Base-by-base conservation (phyloP, 2,113 vertebrate species). In the Heloderma charlesbogerti region DNA sequence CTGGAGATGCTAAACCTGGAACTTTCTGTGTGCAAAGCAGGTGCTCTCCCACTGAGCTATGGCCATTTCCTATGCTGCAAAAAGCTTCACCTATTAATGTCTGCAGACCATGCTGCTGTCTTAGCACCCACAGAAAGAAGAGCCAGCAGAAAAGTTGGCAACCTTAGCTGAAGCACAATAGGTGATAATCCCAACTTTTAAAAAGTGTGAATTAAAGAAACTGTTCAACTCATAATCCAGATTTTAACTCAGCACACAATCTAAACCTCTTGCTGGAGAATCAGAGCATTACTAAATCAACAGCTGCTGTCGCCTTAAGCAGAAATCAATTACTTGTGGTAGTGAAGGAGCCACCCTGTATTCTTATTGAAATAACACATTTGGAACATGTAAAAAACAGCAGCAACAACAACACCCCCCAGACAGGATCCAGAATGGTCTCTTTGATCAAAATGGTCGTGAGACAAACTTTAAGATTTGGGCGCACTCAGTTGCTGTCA, bases 281-380 rank as follows among this genome's bases (percentile, higher is more conserved):
- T 79, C 75, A 88, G 60, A 88, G 75, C 60, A 79, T 67, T 66
- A 80, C 43, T 34, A 34, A 80, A 79, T 22, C 67, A 69, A 1
- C 29, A 27, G 12, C 87, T 88, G 60, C 60, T 45, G 43, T 45
- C 31, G 25, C 43, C 6, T 63, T 88, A 88, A 88, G 78, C 25
- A 48, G 60, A 88, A 80, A 88, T 84, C 29, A 88, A 48, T n/a
- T 31, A 22, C 57, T 48, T 69, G 63, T 88, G 43, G 15, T 2
- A 31, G 75, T 25, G 63, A 67, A n/a, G 75, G 45, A 34, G 37
- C 43, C 20, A 51, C 9, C 67, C 18, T 80, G 79, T 80, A 88
- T 80, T 67, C 60, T 80, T 37, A 69, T 66, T 88, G 87, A 80
- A 80, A 69, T 69, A 79, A 66, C 57, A 67, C 34, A n/a, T 57